Percentiles rank a stretch among this genome's conserved stretches.
phyloP scores from a whole-genome alignment of 2,888 invertebrate genomes.

The Sminthurinus aureus region DNA sequence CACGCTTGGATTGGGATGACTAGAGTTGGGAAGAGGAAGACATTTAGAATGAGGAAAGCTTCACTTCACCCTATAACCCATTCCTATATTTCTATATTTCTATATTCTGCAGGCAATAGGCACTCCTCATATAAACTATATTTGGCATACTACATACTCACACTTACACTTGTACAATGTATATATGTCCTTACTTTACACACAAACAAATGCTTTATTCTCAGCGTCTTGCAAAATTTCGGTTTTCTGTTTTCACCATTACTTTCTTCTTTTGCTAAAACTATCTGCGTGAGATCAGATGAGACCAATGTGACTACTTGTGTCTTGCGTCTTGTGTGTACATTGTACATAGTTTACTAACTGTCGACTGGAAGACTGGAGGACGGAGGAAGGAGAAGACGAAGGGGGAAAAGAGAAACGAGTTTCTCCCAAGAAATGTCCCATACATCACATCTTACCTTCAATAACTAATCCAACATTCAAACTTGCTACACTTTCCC shows the following conservation, averaged over 20 bases:
- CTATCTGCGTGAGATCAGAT: too few relatives aligned
- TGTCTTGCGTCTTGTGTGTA: neutral
- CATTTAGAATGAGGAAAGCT: conserved; percentile 28
- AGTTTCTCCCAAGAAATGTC: neutral
- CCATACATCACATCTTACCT: conserved; percentile 1
- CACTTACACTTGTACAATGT: too few relatives aligned
- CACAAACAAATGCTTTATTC: too few relatives aligned
- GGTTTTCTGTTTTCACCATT: too few relatives aligned
- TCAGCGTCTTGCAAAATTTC: too few relatives aligned
- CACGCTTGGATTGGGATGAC: conserved; percentile 27
- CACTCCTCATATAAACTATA: too few relatives aligned
- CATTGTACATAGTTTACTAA: neutral
- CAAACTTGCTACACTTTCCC: neutral
- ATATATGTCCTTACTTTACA: too few relatives aligned
- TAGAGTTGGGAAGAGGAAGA: conserved; percentile 32
- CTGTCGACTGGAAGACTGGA: too few relatives aligned
- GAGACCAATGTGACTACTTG: neutral
- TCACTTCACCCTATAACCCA: neutral
- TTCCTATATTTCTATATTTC: neutral
- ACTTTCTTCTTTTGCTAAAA: too few relatives aligned
- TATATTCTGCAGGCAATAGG: too few relatives aligned
- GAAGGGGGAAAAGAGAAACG: neutral
- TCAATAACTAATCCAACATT: conserved; percentile 1
- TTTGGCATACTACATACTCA: too few relatives aligned
- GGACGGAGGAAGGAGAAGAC: neutral